Evolutionary conservation across 1,140 invertebrate species (phyloP).

Genomic region (Zophobas atratus): DNA sequence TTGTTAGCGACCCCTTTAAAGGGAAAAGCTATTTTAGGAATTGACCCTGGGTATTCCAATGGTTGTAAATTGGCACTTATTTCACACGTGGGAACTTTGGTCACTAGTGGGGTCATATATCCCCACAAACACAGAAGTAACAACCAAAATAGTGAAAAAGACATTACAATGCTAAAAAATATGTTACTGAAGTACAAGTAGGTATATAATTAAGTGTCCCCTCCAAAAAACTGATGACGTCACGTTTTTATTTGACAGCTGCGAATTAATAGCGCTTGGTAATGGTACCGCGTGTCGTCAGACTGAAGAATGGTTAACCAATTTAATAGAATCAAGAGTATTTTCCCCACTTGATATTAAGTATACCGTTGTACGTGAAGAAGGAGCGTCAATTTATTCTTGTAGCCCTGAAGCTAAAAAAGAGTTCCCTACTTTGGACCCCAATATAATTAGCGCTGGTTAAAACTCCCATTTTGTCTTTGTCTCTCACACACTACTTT

Average conservation of each 20-base stretch:
- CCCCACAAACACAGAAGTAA: slow-evolving; percentile 68
- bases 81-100: slow-evolving; percentile 78
- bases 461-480: slow-evolving; percentile 23
- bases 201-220: background rate
- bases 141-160: slow-evolving; percentile 52
- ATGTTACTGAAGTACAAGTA: slow-evolving; percentile 60
- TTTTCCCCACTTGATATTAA: slow-evolving; percentile 74
- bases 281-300: slow-evolving; percentile 92
- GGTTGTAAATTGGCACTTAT: slow-evolving; percentile 90
- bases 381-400: slow-evolving; percentile 93
- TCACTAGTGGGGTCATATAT: slow-evolving; percentile 81
- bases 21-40: slow-evolving; percentile 84
- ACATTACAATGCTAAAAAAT: slow-evolving; percentile 55
- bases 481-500: background rate
- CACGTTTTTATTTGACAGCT: slow-evolving; percentile 68
- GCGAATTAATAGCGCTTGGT: slow-evolving; percentile 85
- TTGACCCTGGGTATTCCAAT: slow-evolving; percentile 90
- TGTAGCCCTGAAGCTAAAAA: slow-evolving; percentile 85
- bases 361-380: slow-evolving; percentile 90
- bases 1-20: slow-evolving; percentile 85
- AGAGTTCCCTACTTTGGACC: slow-evolving; percentile 88
- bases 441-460: slow-evolving; percentile 85
- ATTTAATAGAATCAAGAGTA: slow-evolving; percentile 73
- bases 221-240: too few species aligned
- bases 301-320: slow-evolving; percentile 83